phyloP scores from a whole-genome alignment of 30 jellyfish, hydroid and myxozoan species.

The Turritopsis dohrnii region DNA sequence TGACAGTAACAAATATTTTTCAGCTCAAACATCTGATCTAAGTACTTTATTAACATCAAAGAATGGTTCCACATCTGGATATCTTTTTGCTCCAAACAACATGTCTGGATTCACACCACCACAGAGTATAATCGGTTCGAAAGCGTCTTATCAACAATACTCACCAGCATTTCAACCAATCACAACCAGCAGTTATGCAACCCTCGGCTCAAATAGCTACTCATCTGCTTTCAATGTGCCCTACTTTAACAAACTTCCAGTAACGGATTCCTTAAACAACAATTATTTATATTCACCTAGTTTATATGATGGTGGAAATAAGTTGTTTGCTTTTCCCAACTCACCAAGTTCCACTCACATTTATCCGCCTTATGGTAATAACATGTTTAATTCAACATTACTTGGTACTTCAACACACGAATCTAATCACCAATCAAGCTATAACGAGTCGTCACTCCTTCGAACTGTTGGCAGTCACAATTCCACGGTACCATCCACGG shows the following conservation, averaged over 20 bases:
- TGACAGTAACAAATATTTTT: conserved; percentile 13
- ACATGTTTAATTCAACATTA: conserved; percentile 20
- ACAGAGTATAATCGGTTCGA: conserved; percentile 22
- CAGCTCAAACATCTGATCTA: not conserved
- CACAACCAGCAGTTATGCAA: conserved; percentile 21
- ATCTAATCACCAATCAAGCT: not conserved
- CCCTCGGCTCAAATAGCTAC: conserved; percentile 22
- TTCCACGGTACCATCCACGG: not conserved
- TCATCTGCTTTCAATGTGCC: conserved; percentile 32
- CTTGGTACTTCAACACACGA: conserved; percentile 8
- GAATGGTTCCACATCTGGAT: conserved; percentile 21
- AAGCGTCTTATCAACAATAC: conserved; percentile 27
- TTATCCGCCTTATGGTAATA: conserved; percentile 69
- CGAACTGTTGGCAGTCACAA: not conserved
- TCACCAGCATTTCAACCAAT: conserved; percentile 27
- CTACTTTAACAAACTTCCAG: conserved; percentile 24
- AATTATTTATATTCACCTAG: conserved; percentile 22
- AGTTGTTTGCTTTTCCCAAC: conserved; percentile 18
- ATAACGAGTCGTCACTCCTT: not conserved
- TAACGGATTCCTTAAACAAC: conserved; percentile 22
- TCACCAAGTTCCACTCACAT: conserved; percentile 77
- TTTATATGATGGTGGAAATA: conserved; percentile 17
- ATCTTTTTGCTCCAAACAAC: conserved; percentile 13
- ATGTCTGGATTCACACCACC: conserved; percentile 23
- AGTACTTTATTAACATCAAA: not conserved